phyloP scores from a whole-genome alignment of 2,888 invertebrate species.

The Rhingia rostrata region DNA sequence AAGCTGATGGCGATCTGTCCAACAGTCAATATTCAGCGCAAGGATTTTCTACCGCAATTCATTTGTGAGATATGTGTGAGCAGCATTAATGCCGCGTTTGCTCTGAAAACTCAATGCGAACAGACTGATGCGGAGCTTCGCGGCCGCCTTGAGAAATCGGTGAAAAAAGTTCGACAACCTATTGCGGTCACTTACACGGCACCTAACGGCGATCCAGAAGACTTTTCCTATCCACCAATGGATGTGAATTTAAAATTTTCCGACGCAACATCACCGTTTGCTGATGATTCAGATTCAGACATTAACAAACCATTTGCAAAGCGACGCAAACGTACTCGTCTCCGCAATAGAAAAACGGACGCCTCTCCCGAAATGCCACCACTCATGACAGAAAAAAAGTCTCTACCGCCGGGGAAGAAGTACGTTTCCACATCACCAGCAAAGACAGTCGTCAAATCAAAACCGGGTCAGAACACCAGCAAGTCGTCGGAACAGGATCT shows the following conservation, averaged over 20 bases:
- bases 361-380: not conserved
- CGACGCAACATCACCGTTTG: constrained; percentile 79
- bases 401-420: too few species aligned
- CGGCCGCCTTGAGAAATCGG: constrained; percentile 81
- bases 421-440: not conserved
- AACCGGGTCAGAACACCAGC: constrained; percentile 67
- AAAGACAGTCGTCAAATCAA: constrained; percentile 67
- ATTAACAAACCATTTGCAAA: constrained; percentile 75
- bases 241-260: constrained; percentile 82
- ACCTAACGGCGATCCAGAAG: constrained; percentile 79
- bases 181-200: constrained; percentile 80
- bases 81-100: constrained; percentile 81
- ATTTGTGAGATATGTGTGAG: constrained; percentile 81
- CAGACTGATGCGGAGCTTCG: constrained; percentile 82
- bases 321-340: constrained; percentile 64
- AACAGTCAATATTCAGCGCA: constrained; percentile 80
- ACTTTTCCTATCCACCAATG: constrained; percentile 76
- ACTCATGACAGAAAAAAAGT: too few species aligned
- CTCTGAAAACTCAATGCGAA: constrained; percentile 81
- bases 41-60: constrained; percentile 83
- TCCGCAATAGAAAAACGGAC: constrained; percentile 35
- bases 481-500: constrained; percentile 39
- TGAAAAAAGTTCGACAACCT: constrained; percentile 80
- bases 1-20: constrained; percentile 82
- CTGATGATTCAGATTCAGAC: constrained; percentile 79